Conservation (phyloP, 1,140 invertebrate species). For the Drosophila yakuba region DNA sequence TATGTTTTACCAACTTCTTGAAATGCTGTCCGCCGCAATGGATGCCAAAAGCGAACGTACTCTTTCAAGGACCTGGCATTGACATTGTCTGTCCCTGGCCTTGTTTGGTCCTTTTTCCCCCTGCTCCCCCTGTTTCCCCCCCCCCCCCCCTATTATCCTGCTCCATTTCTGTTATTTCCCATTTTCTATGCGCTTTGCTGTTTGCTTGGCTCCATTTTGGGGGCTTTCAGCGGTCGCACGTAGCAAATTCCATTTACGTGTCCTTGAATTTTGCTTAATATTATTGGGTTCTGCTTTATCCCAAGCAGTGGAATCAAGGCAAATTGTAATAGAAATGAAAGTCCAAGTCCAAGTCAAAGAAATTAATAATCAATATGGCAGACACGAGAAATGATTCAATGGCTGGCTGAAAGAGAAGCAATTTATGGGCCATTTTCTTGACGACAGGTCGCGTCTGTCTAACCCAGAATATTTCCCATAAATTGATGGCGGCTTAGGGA, state of each 20-base stretch:
- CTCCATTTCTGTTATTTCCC: slow-evolving; percentile 10
- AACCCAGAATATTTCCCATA: not conserved
- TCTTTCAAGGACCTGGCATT: slow-evolving; percentile 4
- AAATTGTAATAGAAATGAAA: slow-evolving; percentile 28
- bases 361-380: slow-evolving; percentile 64
- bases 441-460: slow-evolving; percentile 24
- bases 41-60: not conserved
- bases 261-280: slow-evolving; percentile 51
- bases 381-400: slow-evolving; percentile 2
- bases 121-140: too few relatives aligned
- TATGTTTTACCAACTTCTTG: not conserved
- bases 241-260: slow-evolving; percentile 58
- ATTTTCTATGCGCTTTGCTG: slow-evolving; percentile 16
- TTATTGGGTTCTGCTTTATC: slow-evolving; percentile 22
- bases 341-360: slow-evolving; percentile 17
- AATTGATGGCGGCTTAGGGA: slow-evolving; percentile 3
- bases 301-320: not conserved
- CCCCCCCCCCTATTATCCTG: not conserved
- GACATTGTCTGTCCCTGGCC: slow-evolving; percentile 35
- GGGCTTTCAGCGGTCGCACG: slow-evolving; percentile 26
- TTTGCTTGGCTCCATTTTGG: slow-evolving; percentile 29
- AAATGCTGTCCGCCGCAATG: not conserved
- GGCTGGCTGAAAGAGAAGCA: slow-evolving; percentile 5
- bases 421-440: slow-evolving; percentile 48
- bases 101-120: not conserved